Evolutionary conservation across 92 coral and sea anemone genomes (phyloP).

Genomic region (Meandrina meandrites): DNA sequence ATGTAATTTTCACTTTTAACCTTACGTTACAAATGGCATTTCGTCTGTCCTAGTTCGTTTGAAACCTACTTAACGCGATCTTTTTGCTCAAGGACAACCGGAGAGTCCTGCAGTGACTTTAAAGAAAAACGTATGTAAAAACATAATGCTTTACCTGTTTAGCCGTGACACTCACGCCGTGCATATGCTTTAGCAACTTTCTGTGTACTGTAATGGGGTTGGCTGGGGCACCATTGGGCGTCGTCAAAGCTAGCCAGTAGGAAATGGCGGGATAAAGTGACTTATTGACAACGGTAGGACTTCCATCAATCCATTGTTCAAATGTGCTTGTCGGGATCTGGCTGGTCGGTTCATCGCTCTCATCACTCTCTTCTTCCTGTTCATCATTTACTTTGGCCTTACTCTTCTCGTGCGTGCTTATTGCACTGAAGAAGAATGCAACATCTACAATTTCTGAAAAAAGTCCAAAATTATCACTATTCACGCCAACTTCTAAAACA

Average conservation of each 20-base stretch:
- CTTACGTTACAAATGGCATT: no score
- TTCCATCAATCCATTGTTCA: slow-evolving; percentile 2
- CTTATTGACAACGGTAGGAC: not conserved
- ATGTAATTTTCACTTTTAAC: no score
- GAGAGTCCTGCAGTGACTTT: no score
- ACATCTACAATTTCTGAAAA: not conserved
- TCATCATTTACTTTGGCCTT: not conserved
- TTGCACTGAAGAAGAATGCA: not conserved
- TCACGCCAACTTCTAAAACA: no score
- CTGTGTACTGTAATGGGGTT: slow-evolving; percentile 6
- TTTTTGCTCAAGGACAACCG: no score
- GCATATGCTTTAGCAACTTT: not conserved
- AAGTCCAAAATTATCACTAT: not conserved
- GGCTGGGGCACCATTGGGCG: slow-evolving; percentile 30
- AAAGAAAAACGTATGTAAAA: not conserved
- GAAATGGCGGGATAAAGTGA: not conserved
- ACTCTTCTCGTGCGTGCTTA: not conserved
- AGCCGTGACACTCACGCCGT: slow-evolving; percentile 6
- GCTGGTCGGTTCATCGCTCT: not conserved
- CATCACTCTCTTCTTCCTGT: not conserved
- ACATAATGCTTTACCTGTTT: not conserved
- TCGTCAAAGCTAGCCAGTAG: slow-evolving; percentile 21
- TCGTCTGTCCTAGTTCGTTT: no score
- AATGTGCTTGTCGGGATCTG: not conserved
- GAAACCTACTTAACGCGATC: no score